Evolutionary conservation across 2,113 vertebrate species (phyloP).

Genomic region (Scalopus aquaticus): DNA sequence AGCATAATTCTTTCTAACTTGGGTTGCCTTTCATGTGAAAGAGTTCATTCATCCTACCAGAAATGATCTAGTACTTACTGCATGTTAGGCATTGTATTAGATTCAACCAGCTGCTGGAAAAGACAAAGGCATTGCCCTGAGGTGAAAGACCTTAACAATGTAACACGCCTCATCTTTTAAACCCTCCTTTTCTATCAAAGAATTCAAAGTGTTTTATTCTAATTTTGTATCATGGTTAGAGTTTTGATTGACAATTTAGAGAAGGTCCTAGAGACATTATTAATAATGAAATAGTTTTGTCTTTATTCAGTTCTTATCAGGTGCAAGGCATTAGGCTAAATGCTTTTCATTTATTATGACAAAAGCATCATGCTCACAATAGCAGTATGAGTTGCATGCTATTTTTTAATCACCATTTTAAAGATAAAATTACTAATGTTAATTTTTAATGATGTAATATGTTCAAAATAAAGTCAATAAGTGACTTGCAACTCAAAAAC

Average conservation of each 20-base stretch:
- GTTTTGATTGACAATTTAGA: slow-evolving; percentile 54
- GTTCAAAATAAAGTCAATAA: neutral
- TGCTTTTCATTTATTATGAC: slow-evolving; percentile 26
- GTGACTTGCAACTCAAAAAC: neutral
- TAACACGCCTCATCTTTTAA: neutral
- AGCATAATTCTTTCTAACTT: slow-evolving; percentile 34
- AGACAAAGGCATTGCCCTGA: slow-evolving; percentile 36
- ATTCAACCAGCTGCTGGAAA: neutral
- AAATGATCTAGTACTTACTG: slow-evolving; percentile 3
- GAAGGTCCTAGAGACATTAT: slow-evolving; percentile 27
- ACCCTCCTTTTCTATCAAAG: neutral
- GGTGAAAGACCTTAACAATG: neutral
- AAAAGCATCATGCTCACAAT: neutral
- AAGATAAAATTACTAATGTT: neutral
- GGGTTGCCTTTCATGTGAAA: slow-evolving; percentile 39
- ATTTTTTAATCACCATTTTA: neutral
- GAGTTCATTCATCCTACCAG: slow-evolving; percentile 25
- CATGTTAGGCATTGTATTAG: neutral
- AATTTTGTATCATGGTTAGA: slow-evolving; percentile 44
- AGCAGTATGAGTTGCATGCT: neutral
- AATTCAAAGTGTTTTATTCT: slow-evolving; percentile 22
- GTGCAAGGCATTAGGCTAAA: neutral
- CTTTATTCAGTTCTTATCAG: slow-evolving; percentile 46
- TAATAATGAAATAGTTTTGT: slow-evolving; percentile 55
- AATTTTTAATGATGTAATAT: neutral